A percentile compares a stretch with the other conserved stretches of the same genome.
These are phyloP conservation scores for Eugnorisma glareosa DNA, from an alignment of 2,888 invertebrate genomes.

Conservation along the genomic window DNA sequence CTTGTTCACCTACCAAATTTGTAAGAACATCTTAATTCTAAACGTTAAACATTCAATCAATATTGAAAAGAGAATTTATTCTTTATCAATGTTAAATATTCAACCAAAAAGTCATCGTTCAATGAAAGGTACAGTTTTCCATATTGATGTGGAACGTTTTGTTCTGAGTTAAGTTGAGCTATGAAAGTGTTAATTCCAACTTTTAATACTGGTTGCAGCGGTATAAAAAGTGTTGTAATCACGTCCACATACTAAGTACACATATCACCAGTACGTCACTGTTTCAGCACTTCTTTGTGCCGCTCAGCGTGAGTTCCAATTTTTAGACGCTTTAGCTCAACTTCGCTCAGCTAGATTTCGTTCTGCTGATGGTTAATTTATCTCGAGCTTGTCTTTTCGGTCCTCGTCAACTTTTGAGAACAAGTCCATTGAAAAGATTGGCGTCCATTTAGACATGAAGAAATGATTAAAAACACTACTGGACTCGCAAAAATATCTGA, in stretches of 20 bases:
- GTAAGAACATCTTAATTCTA: neutral
- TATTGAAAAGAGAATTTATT: neutral
- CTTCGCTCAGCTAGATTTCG: neutral
- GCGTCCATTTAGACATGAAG: neutral
- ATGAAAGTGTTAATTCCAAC: constrained; percentile 6
- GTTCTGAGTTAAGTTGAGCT: constrained; percentile 12
- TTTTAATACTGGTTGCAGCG: constrained; percentile 3
- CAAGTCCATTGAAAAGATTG: neutral
- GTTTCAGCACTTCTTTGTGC: constrained; percentile 25
- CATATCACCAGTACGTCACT: neutral
- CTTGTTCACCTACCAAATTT: too few species aligned
- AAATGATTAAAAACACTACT: neutral
- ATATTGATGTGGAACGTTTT: neutral
- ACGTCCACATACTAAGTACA: neutral
- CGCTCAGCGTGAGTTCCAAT: neutral
- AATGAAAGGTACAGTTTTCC: neutral
- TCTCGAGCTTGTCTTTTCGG: neutral
- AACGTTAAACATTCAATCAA: neutral
- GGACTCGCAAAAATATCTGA: neutral
- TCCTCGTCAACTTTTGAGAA: neutral
- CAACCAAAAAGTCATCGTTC: neutral
- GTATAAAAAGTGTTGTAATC: constrained; percentile 3
- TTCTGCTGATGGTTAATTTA: neutral
- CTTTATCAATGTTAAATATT: neutral
- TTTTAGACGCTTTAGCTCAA: constrained; percentile 4